Percentiles rank a stretch among this genome's conserved stretches.
phyloP scores from a whole-genome alignment of 2,113 vertebrate species.

The Probosciger aterrimus region DNA sequence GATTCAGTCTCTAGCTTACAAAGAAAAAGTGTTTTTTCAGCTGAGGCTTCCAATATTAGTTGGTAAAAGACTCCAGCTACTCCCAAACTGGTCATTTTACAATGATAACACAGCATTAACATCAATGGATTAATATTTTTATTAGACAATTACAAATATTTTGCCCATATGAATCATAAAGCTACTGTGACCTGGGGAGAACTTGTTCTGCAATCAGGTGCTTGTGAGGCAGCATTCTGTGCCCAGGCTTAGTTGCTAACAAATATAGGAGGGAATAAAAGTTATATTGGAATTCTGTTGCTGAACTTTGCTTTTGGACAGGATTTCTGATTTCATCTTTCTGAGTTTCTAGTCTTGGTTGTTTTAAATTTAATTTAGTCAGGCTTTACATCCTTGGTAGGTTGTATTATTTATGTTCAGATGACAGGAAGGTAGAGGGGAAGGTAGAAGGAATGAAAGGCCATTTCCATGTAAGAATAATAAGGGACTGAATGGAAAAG shows the following conservation, averaged over 20 bases:
- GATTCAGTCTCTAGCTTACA: neutral
- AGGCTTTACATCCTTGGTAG: neutral
- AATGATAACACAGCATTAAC: neutral
- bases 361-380: neutral
- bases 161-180: neutral
- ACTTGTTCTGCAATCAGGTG: neutral
- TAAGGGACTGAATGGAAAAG: neutral
- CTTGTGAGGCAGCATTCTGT: neutral
- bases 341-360: neutral
- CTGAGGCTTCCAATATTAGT: neutral
- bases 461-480: neutral
- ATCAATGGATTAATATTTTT: neutral
- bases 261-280: neutral
- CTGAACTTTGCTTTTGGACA: neutral
- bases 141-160: conserved; percentile 7
- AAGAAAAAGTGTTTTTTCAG: neutral
- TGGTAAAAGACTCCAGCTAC: neutral
- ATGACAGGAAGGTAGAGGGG: neutral
- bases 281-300: neutral
- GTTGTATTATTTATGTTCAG: neutral
- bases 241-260: neutral
- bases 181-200: neutral
- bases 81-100: neutral
- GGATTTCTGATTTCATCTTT: neutral
- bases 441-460: neutral